Evolutionary conservation across 2,113 vertebrate genomes (phyloP).

Genomic region (Epinephelus moara): DNA sequence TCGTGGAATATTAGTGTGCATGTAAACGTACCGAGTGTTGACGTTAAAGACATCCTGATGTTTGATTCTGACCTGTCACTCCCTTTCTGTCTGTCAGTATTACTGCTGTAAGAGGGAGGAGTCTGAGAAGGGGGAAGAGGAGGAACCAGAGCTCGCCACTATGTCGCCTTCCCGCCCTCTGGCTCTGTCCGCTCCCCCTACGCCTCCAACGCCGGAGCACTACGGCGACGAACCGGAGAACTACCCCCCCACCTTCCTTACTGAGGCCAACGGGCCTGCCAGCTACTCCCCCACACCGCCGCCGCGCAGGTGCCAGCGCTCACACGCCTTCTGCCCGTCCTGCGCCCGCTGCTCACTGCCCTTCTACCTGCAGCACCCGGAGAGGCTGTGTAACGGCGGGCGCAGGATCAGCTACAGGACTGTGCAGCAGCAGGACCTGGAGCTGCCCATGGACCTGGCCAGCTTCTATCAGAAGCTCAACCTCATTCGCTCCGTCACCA

Average conservation of each 20-base stretch:
- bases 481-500: conserved; percentile 89
- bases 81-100: conserved; percentile 84
- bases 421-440: conserved; percentile 89
- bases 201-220: conserved; percentile 70
- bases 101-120: conserved; percentile 95
- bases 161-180: conserved; percentile 83
- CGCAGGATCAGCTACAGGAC: conserved; percentile 88
- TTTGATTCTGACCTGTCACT: background rate
- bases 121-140: conserved; percentile 89
- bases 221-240: conserved; percentile 67
- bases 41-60: too few species aligned
- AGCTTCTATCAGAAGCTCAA: conserved; percentile 91
- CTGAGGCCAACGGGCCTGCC: conserved; percentile 88
- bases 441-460: conserved; percentile 81
- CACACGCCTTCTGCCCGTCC: conserved; percentile 88
- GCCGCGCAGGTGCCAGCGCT: conserved; percentile 71
- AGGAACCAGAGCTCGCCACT: conserved; percentile 90
- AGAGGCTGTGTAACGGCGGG: conserved; percentile 89
- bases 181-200: conserved; percentile 84
- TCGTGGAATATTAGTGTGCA: too few species aligned
- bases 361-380: conserved; percentile 88
- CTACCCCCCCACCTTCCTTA: conserved; percentile 76
- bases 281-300: conserved; percentile 83
- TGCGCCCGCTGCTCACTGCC: conserved; percentile 89
- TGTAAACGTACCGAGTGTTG: too few species aligned